phyloP scores from a whole-genome alignment of 2,113 vertebrate genomes.

The Delphinapterus leucas region DNA sequence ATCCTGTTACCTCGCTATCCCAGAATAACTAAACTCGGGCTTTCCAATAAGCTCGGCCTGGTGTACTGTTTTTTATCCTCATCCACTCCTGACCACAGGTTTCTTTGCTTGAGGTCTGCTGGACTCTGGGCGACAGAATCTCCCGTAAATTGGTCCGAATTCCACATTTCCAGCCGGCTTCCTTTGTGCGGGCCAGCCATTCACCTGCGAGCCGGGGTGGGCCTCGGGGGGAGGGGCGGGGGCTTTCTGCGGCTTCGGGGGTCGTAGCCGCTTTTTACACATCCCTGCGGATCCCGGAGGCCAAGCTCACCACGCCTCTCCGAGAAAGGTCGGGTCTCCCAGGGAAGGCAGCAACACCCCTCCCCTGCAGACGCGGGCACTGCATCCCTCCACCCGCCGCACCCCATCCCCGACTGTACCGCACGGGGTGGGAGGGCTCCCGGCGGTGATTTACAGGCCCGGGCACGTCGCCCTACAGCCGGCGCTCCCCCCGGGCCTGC shows the following conservation, averaged over 20 bases:
- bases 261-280: slow-evolving; percentile 62
- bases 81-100: slow-evolving; percentile 44
- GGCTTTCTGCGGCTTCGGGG: slow-evolving; percentile 33
- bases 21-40: slow-evolving; percentile 64
- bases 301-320: slow-evolving; percentile 34
- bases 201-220: slow-evolving; percentile 59
- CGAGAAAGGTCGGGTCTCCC: slow-evolving; percentile 28
- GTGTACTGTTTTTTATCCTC: slow-evolving; percentile 46
- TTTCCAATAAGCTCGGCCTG: slow-evolving; percentile 62
- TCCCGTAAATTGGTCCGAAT: slow-evolving; percentile 60
- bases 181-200: slow-evolving; percentile 63
- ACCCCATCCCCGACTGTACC: not conserved
- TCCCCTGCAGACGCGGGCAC: not conserved
- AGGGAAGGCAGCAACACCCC: not conserved
- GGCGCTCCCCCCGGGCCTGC: not conserved
- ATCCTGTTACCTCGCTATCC: slow-evolving; percentile 74
- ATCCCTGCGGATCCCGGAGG: slow-evolving; percentile 52
- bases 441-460: not conserved
- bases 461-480: not conserved
- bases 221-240: not conserved
- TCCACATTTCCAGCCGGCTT: slow-evolving; percentile 61
- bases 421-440: not conserved
- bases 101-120: slow-evolving; percentile 50
- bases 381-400: not conserved
- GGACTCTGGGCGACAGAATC: slow-evolving; percentile 34